Percentiles rank a stretch among this genome's conserved stretches.
These are phyloP conservation scores for Eleutherodactylus coqui DNA, from an alignment of 2,797 vertebrate species.

Conservation along the genomic window DNA sequence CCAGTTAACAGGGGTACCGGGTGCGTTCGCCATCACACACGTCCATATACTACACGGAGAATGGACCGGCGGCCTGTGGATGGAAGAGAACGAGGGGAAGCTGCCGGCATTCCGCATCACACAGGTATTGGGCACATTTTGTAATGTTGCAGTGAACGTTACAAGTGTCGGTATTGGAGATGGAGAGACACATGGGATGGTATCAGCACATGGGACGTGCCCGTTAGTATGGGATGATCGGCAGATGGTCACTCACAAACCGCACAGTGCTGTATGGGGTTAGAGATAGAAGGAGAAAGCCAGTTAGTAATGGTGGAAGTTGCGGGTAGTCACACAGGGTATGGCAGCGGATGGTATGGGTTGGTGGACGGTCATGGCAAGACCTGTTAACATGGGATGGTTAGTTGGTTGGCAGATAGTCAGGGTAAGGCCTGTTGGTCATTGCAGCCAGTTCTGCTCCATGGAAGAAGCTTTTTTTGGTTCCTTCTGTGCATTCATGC, in stretches of 20 bases:
- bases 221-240: background rate
- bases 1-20: too few relatives aligned
- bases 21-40: too few relatives aligned
- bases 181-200: background rate
- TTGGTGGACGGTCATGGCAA: background rate
- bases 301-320: background rate
- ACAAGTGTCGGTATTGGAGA: too few relatives aligned
- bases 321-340: background rate
- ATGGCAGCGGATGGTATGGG: background rate
- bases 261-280: background rate
- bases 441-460: conserved; percentile 66
- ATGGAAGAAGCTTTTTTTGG: conserved; percentile 64
- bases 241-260: background rate
- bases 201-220: background rate
- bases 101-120: background rate
- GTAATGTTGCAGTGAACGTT: too few relatives aligned
- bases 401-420: conserved; percentile 13
- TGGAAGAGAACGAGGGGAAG: background rate
- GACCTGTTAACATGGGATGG: background rate
- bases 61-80: background rate
- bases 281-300: background rate
- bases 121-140: too few relatives aligned
- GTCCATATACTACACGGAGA: too few relatives aligned
- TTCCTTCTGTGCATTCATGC: conserved; percentile 59
- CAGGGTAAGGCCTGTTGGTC: conserved; percentile 57